Conservation (phyloP, 2,888 invertebrate genomes). For the Acrocyrtus sp. region DNA sequence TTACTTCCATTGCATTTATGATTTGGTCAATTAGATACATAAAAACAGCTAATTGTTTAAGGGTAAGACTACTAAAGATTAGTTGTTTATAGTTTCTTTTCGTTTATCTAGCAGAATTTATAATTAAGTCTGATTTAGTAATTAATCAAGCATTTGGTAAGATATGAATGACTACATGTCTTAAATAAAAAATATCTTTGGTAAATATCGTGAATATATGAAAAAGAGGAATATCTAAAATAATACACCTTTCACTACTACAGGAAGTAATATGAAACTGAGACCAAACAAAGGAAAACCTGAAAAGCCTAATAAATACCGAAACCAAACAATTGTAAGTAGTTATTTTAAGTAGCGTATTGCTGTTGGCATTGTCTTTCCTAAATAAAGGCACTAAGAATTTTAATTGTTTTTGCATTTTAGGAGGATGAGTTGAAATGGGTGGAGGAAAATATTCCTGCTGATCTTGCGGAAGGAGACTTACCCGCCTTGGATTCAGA, state of each 20-base stretch:
- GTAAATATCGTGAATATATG: too few relatives aligned
- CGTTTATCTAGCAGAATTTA: too few relatives aligned
- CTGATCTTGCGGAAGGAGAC: conserved; percentile 75
- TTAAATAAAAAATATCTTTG: too few relatives aligned
- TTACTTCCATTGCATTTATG: conserved; percentile 93
- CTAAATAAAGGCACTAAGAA: not conserved
- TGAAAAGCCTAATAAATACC: conserved; percentile 52
- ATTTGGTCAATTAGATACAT: conserved; percentile 89
- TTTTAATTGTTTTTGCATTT: conserved; percentile 48
- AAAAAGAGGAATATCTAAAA: too few relatives aligned
- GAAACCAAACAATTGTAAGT: conserved; percentile 55
- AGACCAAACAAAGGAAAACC: conserved; percentile 55
- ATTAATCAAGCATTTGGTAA: conserved; percentile 86
- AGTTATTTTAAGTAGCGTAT: not conserved
- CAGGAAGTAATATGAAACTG: conserved; percentile 58
- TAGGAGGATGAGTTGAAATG: conserved; percentile 85
- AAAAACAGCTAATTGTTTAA: conserved; percentile 78
- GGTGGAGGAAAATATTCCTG: conserved; percentile 94
- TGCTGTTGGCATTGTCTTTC: not conserved
- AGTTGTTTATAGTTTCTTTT: too few relatives aligned
- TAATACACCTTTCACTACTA: too few relatives aligned
- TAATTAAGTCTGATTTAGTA: too few relatives aligned
- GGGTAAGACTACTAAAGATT: too few relatives aligned
- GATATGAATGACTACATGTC: conserved; percentile 41
- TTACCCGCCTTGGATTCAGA: conserved; percentile 78